Conservation (phyloP, 2,797 vertebrate genomes). For the Chaenodraco wilsoni region DNA sequence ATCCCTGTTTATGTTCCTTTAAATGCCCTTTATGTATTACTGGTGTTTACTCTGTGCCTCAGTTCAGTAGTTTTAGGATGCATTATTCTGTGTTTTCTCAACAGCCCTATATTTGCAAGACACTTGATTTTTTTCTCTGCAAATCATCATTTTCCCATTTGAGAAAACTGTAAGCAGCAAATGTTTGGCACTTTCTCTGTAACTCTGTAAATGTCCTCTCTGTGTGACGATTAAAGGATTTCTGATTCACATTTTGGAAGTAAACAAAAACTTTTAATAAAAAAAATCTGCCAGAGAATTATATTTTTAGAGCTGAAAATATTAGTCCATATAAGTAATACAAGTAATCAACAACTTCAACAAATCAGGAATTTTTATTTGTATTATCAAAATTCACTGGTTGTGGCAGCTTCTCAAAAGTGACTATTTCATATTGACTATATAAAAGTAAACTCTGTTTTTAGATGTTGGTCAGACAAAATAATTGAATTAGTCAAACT, state of each 20-base stretch:
- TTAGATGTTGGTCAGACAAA: not conserved
- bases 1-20: conserved; percentile 6
- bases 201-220: too few relatives aligned
- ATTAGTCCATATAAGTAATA: not conserved
- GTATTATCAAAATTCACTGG: not conserved
- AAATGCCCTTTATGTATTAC: not conserved
- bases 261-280: not conserved
- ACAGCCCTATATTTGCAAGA: not conserved
- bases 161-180: not conserved
- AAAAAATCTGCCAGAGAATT: not conserved
- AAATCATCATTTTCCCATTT: not conserved
- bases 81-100: not conserved
- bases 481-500: not conserved
- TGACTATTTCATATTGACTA: not conserved
- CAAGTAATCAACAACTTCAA: too few relatives aligned
- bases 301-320: not conserved
- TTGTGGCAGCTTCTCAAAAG: not conserved
- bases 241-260: not conserved
- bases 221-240: not conserved
- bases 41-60: not conserved
- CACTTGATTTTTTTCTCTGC: not conserved
- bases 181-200: not conserved
- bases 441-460: not conserved
- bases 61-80: not conserved
- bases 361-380: too few relatives aligned